Evolutionary conservation across 37 sponge, comb jelly and placozoan species (phyloP).

Genomic region (Cladorhizidae sp.): DNA sequence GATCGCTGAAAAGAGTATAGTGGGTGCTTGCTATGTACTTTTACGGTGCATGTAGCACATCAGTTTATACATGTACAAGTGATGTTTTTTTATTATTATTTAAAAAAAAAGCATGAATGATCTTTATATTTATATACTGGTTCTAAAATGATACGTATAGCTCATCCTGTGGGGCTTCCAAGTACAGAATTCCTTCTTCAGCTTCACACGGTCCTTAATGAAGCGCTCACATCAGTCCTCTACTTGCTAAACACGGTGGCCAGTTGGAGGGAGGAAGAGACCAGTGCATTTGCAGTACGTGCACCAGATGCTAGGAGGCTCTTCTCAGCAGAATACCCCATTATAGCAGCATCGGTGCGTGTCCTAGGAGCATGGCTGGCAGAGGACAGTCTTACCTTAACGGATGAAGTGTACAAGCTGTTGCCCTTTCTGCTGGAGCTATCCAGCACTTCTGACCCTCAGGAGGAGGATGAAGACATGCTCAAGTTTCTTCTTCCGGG

Average conservation of each 20-base stretch:
- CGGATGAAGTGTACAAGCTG: slow-evolving; percentile 39
- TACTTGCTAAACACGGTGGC: slow-evolving; percentile 20
- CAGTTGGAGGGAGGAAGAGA: background rate
- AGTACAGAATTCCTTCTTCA: slow-evolving; percentile 51
- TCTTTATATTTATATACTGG: too few relatives aligned
- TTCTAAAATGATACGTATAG: too few relatives aligned
- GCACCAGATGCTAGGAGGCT: background rate
- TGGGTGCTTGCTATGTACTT: too few relatives aligned
- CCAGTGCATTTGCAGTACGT: too few relatives aligned
- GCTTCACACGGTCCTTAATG: slow-evolving; percentile 63
- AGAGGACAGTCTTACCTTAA: slow-evolving; percentile 64
- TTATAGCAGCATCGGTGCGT: slow-evolving; percentile 24
- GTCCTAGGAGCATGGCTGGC: slow-evolving; percentile 86
- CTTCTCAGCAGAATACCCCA: background rate
- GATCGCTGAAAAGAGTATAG: too few relatives aligned
- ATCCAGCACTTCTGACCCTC: background rate
- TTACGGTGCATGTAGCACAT: too few relatives aligned
- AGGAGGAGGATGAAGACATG: slow-evolving; percentile 9
- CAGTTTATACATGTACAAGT: too few relatives aligned
- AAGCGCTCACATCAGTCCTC: slow-evolving; percentile 40
- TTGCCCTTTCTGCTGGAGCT: slow-evolving; percentile 61
- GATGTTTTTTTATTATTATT: too few relatives aligned
- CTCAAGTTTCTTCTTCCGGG: slow-evolving; percentile 72
- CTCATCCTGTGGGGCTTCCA: background rate
- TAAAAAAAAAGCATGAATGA: too few relatives aligned